A percentile compares a stretch with the other conserved stretches of the same genome.
phyloP scores from a whole-genome alignment of 2,888 invertebrate species.

The Hetaerina titia region DNA sequence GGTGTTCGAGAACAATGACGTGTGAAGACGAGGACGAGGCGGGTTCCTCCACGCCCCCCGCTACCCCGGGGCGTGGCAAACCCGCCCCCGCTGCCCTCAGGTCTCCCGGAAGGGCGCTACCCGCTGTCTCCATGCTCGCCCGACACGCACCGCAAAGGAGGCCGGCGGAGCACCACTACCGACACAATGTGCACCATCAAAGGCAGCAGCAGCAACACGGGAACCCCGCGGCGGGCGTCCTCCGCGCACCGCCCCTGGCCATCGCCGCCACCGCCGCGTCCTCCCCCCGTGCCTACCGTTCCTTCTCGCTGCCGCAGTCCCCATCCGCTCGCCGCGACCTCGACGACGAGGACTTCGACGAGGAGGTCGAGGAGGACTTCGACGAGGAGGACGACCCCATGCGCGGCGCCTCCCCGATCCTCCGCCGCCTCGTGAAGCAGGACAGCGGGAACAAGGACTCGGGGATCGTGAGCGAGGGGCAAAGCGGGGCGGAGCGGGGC shows the following conservation, averaged over 20 bases:
- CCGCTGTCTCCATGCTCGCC: slow-evolving; percentile 55
- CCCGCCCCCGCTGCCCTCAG: slow-evolving; percentile 24
- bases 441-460: slow-evolving; percentile 60
- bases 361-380: background rate
- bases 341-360: slow-evolving; percentile 43
- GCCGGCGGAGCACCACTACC: background rate
- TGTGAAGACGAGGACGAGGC: slow-evolving; percentile 52
- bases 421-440: slow-evolving; percentile 37
- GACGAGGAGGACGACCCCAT: slow-evolving; percentile 19
- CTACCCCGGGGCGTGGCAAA: slow-evolving; percentile 53
- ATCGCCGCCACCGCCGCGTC: slow-evolving; percentile 11
- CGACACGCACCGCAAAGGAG: slow-evolving; percentile 36
- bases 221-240: background rate
- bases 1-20: slow-evolving; percentile 28
- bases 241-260: slow-evolving; percentile 46
- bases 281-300: slow-evolving; percentile 29
- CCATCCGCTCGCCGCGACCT: background rate
- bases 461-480: slow-evolving; percentile 58
- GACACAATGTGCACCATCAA: background rate
- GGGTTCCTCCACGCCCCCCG: slow-evolving; percentile 58
- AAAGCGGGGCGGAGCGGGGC: background rate
- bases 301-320: slow-evolving; percentile 25
- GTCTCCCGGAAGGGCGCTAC: slow-evolving; percentile 34
- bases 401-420: slow-evolving; percentile 22
- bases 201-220: background rate